Evolutionary conservation across 2,797 vertebrate genomes (phyloP).

Genomic region (Holocentrus rufus): DNA sequence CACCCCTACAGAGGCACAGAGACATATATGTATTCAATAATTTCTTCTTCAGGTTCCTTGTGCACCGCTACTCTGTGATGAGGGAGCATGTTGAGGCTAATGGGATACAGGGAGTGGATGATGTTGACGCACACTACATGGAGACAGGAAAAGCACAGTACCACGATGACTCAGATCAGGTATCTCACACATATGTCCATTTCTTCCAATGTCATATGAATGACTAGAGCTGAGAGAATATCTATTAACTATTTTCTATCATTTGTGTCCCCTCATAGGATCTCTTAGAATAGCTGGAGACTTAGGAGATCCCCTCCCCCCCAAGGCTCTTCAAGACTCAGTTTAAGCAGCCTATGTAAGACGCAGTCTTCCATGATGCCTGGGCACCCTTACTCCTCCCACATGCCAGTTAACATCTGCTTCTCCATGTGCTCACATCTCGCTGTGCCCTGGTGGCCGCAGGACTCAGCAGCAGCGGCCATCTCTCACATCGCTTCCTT

Average conservation of each 20-base stretch:
- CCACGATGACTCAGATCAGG: conserved; percentile 95
- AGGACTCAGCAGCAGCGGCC: conserved; percentile 46
- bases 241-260: neutral
- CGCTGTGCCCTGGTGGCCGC: conserved; percentile 55
- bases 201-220: neutral
- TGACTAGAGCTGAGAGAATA: neutral
- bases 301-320: neutral
- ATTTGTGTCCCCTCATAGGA: conserved; percentile 72
- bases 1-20: too few species aligned
- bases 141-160: conserved; percentile 81
- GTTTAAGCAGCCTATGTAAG: conserved; percentile 26
- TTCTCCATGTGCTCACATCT: conserved; percentile 51
- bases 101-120: conserved; percentile 86
- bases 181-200: conserved; percentile 58
- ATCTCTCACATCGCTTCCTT: conserved; percentile 44
- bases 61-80: conserved; percentile 92
- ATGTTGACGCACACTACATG: conserved; percentile 78
- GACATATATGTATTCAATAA: neutral
- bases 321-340: conserved; percentile 45
- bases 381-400: conserved; percentile 52
- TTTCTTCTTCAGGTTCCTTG: conserved; percentile 86
- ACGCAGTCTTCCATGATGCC: conserved; percentile 46
- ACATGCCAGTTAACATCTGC: conserved; percentile 66
- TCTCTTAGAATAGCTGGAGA: conserved; percentile 75
- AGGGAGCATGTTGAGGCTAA: conserved; percentile 88